Base-by-base conservation (phyloP, 1,140 invertebrate genomes). In the Danaus plexippus region DNA sequence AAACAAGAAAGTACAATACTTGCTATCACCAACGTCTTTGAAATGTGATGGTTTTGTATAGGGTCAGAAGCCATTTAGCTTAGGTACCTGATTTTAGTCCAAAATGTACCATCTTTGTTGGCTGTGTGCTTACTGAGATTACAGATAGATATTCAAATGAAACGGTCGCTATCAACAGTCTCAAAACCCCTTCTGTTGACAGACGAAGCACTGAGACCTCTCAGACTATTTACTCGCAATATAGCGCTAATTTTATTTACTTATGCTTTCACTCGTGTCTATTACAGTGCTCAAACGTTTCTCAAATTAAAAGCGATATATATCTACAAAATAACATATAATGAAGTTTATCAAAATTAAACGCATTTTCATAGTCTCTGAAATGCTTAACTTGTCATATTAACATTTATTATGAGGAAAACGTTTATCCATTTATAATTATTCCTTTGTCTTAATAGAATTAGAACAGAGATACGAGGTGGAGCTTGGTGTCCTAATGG, bases 401-500 rank as follows among this genome's bases (percentile, higher is more conserved):
- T 32, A 32, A 32, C 22, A 8, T 32, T 4, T 32, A 32, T 32
- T 32, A 32, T 32, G 22, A 2, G 7, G 2, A 32, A 32, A 32
- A 32, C 22, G 22, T 32, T 32, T 6, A 32, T 32, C 22, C 22
- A 32, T 32, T 32, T 8, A 32, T 32, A 32, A 32, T 32, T 32
- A 32, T 32, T 32, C 22, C 22, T 32, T 32, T 32, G 22, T 32
- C 22, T 32, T 47, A 59, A 43, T 88, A 97, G 96, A 80, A 91
- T 97, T 64, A 90, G 94, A 1, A 92, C 92, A 41, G 96, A 98
- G 74, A 92, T 92, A 63, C 94, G 94, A 64, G 95, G 96, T 1
- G 97, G 97, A 1, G 96, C 97, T 0, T 98, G 97, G 97, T 98
- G 97, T 87, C 96, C 97, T 0, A 92, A 94, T 64, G 90, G 91